phyloP scores from a whole-genome alignment of 92 coral and sea anemone genomes.

The Epizoanthus scotinus region DNA sequence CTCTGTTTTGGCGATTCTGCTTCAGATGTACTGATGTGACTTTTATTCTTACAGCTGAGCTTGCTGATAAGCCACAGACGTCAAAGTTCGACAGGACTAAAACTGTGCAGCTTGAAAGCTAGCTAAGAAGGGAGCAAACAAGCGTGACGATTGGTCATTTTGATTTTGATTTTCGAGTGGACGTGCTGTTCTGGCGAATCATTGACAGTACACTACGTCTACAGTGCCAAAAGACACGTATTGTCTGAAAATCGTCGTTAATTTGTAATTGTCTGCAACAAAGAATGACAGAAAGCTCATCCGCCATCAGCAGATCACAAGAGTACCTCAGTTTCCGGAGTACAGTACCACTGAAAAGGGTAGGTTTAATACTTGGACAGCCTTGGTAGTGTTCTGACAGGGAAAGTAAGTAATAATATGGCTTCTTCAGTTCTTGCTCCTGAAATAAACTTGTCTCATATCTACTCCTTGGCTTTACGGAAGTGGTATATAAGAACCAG shows the following conservation, averaged over 20 bases:
- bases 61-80: background rate
- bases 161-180: no score
- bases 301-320: constrained; percentile 85
- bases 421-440: background rate
- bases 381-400: no score
- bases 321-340: constrained; percentile 94
- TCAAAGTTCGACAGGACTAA: background rate
- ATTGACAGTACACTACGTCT: background rate
- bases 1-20: background rate
- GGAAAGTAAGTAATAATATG: background rate
- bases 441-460: no score
- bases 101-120: background rate
- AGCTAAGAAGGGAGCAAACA: no score
- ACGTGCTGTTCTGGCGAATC: background rate
- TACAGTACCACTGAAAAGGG: constrained; percentile 89
- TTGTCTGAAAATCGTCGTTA: background rate
- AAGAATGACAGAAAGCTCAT: constrained; percentile 50
- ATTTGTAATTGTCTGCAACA: background rate
- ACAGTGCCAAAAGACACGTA: background rate
- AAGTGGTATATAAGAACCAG: no score
- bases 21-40: constrained; percentile 7
- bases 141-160: background rate
- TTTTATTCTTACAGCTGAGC: background rate
- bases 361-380: constrained; percentile 49
- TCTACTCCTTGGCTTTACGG: no score